These are phyloP conservation scores for Muscicapa striata DNA, from an alignment of 2,797 vertebrate species.

Conservation along the genomic window DNA sequence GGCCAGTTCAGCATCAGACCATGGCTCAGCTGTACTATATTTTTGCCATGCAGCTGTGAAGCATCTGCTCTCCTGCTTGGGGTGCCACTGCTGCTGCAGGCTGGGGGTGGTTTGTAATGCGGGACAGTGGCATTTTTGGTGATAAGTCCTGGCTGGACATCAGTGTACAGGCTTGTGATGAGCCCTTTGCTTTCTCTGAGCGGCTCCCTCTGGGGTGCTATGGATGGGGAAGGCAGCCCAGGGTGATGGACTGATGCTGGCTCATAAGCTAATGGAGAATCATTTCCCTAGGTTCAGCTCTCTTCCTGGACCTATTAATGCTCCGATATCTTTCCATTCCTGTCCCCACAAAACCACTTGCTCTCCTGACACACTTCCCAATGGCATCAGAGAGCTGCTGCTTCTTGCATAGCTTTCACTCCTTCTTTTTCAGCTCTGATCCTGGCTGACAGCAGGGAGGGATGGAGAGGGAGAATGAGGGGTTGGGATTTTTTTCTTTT, in stretches of 20 bases:
- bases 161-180: neutral
- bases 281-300: neutral
- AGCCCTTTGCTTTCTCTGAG: neutral
- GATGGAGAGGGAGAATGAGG: neutral
- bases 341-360: neutral
- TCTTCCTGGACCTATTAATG: neutral
- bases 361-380: neutral
- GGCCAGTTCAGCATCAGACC: neutral
- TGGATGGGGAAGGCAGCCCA: neutral
- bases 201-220: neutral
- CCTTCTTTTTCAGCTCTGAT: neutral
- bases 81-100: neutral
- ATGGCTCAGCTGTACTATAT: neutral
- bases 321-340: neutral
- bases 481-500: neutral
- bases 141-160: neutral
- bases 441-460: neutral
- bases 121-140: neutral
- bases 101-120: accelerated
- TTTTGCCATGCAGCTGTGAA: neutral
- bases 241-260: neutral
- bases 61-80: neutral
- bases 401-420: neutral
- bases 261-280: neutral
- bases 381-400: neutral